These are phyloP conservation scores for Pasiphila rectangulata DNA, from an alignment of 2,888 invertebrate genomes.

Conservation along the genomic window DNA sequence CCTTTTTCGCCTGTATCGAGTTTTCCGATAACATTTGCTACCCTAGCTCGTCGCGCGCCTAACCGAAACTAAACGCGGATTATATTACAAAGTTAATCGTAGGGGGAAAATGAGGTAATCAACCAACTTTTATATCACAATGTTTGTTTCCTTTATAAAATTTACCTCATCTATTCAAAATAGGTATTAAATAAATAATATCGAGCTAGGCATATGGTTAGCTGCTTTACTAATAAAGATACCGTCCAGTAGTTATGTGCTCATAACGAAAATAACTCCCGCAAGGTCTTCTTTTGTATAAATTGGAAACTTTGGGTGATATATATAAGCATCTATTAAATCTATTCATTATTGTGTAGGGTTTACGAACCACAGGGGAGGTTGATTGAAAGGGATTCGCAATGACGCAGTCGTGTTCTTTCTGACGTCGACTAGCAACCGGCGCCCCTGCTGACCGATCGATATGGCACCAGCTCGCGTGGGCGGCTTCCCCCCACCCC, in stretches of 20 bases:
- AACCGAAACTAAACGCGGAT: conserved; percentile 20
- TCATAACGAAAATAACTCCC: too few species aligned
- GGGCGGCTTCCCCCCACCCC: conserved; percentile 56
- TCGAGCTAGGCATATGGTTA: not conserved
- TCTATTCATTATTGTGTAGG: conserved; percentile 12
- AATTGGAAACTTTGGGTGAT: not conserved
- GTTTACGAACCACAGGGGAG: conserved; percentile 39
- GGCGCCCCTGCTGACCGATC: conserved; percentile 65
- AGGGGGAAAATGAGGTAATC: conserved; percentile 13
- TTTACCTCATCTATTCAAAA: not conserved
- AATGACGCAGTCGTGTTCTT: conserved; percentile 63
- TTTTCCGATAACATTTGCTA: conserved; percentile 35
- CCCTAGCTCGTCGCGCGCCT: conserved; percentile 31
- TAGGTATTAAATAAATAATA: conserved; percentile 4
- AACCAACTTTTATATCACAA: conserved; percentile 3
- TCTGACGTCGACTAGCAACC: conserved; percentile 54
- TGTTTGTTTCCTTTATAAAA: conserved; percentile 6
- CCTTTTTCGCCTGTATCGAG: conserved; percentile 35
- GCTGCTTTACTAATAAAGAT: not conserved
- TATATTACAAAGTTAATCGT: conserved; percentile 25
- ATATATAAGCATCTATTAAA: not conserved
- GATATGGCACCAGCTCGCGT: conserved; percentile 57
- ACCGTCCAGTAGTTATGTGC: not conserved
- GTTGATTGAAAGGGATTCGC: conserved; percentile 50
- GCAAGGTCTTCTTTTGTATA: not conserved